Evolutionary conservation across 2,113 vertebrate species (phyloP).

Genomic region (Dinomys branickii): DNA sequence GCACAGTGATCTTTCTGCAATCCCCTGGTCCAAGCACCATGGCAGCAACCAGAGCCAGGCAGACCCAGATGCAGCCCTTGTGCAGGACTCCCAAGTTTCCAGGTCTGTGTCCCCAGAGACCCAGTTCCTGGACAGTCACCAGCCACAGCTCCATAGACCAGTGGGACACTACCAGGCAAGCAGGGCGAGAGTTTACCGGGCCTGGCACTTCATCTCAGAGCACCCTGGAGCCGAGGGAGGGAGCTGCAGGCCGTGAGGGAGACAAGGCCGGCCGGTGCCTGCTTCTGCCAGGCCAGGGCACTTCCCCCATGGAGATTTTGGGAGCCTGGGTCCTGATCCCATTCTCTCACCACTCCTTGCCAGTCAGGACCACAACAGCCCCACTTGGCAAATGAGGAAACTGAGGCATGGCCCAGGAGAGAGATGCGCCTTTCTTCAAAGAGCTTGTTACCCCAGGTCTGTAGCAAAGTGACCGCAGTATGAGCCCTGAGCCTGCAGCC

Average conservation of each 20-base stretch:
- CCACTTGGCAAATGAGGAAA: conserved; percentile 30
- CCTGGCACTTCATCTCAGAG: neutral
- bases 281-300: neutral
- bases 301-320: neutral
- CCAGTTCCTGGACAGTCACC: neutral
- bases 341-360: neutral
- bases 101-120: neutral
- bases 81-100: neutral
- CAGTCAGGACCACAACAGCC: neutral
- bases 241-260: neutral
- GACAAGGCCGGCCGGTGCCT: accelerated
- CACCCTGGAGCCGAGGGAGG: neutral
- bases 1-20: too few relatives aligned
- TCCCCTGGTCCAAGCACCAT: accelerated
- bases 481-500: neutral
- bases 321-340: neutral
- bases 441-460: neutral
- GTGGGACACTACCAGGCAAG: neutral
- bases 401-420: neutral
- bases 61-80: accelerated
- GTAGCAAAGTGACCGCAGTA: neutral
- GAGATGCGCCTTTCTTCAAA: conserved; percentile 41
- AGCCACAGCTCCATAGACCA: neutral
- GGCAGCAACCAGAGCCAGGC: accelerated
- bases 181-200: too few relatives aligned